Evolutionary conservation across 2,113 vertebrate genomes (phyloP), one percentile per base, ranked within the genome.

Genomic region (Hirundichthys speculiger): DNA sequence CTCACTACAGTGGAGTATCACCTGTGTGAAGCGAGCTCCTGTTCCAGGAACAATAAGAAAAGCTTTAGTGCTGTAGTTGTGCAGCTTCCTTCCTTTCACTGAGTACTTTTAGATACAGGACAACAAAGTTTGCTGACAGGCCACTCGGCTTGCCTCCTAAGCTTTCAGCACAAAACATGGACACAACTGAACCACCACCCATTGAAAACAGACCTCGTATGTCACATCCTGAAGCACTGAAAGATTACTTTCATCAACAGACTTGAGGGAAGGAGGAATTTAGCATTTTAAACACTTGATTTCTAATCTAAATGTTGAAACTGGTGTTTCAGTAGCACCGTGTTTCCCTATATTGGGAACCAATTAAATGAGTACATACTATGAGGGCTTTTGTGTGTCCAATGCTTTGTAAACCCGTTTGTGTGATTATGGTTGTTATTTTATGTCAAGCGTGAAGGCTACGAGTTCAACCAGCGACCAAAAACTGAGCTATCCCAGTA

Each of bases 31-130:
- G 48, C 8, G 53, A 51, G 43, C 11, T 40, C 46, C 48, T 21
- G 5, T 16, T 19, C 19, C 39, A 62, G 20, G 6, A 75, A 62
- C 63, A 41, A 56, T 22, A 45, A 64, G 34, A 43, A 25, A 49
- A 40, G 38, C 40, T 12, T 63, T 39, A 61, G 54, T 9, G 1
- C 50, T 41, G 16, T 1, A 21, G 39, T 18, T 10, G 47, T 13
- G 41, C 59, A 12, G 22, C 69, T 83, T 85, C 83, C 82, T 91
- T 90, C 89, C 87, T 79, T 57, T 78, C 49, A 61, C 25, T 86
- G 63, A 85, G 13, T 38, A 19, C 54, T 62, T 53, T 62, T 30
- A 55, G 51, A 71, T 69, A 53, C 58, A 40, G 47, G 39, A 50
- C 22, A 79, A 78, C 60, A 79, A 80, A 71, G 74, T 40, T 19